phyloP scores from a whole-genome alignment of 2,113 vertebrate species.

The Butorides virescens region DNA sequence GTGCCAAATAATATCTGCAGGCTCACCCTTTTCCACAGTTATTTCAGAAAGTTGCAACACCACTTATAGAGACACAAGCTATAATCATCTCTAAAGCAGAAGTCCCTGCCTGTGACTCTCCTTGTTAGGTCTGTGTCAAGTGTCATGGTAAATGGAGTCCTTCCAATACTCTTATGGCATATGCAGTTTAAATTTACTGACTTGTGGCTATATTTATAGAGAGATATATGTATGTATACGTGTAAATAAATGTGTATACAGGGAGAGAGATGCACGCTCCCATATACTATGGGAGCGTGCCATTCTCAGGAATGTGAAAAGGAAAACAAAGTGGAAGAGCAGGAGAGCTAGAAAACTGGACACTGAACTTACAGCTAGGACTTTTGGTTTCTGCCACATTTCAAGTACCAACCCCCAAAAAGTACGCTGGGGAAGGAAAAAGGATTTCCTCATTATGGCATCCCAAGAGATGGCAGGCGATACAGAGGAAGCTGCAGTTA shows the following conservation, averaged over 20 bases:
- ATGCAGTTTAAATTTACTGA: not conserved
- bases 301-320: not conserved
- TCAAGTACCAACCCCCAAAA: not conserved
- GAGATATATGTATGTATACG: not conserved
- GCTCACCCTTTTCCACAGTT: not conserved
- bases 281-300: not conserved
- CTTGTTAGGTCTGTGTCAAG: not conserved
- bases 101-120: not conserved
- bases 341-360: not conserved
- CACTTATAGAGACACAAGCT: not conserved
- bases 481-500: not conserved
- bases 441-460: not conserved
- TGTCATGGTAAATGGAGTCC: not conserved
- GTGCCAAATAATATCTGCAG: not conserved
- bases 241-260: not conserved
- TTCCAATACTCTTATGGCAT: not conserved
- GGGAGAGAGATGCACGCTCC: not conserved
- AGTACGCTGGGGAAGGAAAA: not conserved
- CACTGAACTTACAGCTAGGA: not conserved
- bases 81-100: not conserved
- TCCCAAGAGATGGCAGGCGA: not conserved
- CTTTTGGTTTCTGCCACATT: not conserved
- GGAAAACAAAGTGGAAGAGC: not conserved
- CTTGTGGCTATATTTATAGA: not conserved
- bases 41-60: not conserved